These are phyloP conservation scores for Cephus nigrinus DNA, from an alignment of 2,888 invertebrate species.

Conservation along the genomic window DNA sequence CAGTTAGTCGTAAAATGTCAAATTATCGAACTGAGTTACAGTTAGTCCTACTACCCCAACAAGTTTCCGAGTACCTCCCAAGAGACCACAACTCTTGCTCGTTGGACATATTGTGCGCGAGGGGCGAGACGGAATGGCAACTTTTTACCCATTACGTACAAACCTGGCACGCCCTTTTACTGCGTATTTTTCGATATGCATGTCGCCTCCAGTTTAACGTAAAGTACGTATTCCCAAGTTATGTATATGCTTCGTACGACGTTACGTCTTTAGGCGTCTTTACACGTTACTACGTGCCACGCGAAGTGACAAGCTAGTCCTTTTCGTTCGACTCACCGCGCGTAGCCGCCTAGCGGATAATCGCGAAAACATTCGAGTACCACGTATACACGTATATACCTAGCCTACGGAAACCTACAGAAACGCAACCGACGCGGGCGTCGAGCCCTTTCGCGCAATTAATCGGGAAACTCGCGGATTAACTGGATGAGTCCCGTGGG, in stretches of 20 bases:
- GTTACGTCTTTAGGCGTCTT: background rate
- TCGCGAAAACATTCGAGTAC: background rate
- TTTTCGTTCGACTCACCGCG: background rate
- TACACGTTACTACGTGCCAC: background rate
- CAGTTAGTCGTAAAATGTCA: conserved; percentile 17
- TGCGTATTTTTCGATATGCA: background rate
- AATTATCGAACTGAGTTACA: conserved; percentile 19
- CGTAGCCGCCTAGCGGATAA: background rate
- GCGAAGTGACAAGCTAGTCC: too few relatives aligned
- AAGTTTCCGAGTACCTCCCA: conserved; percentile 18
- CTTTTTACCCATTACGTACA: conserved; percentile 9
- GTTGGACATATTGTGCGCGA: conserved; percentile 12
- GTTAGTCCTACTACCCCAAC: conserved; percentile 16
- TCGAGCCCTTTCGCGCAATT: background rate
- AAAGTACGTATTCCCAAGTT: background rate
- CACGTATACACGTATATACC: background rate
- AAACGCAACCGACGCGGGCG: background rate
- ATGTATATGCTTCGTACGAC: background rate
- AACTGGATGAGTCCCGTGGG: background rate
- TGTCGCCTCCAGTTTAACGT: background rate
- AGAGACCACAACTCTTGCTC: conserved; percentile 14
- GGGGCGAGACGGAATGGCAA: conserved; percentile 9
- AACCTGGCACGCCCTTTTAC: background rate
- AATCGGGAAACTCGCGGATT: background rate
- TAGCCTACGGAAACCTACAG: background rate